phyloP scores from a whole-genome alignment of 2,888 invertebrate genomes.

The Melieria crassipennis region DNA sequence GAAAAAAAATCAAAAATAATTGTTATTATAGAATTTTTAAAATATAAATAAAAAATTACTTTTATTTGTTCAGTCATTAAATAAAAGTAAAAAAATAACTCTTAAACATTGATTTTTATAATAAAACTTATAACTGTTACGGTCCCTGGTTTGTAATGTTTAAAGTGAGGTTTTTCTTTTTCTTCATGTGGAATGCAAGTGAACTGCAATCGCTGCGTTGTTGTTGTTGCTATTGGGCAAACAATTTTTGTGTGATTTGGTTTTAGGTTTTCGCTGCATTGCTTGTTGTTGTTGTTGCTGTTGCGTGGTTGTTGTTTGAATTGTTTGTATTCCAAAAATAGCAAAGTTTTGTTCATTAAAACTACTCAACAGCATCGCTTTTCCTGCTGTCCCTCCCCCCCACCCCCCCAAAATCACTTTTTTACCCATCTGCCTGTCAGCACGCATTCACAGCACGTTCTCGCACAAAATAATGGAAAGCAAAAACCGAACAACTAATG shows the following conservation, averaged over 20 bases:
- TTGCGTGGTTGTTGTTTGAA: background rate
- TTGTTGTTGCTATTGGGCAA: background rate
- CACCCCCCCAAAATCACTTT: background rate
- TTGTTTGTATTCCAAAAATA: slow-evolving; percentile 14
- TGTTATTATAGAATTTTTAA: too few relatives aligned
- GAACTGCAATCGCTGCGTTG: too few relatives aligned
- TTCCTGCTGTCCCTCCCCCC: background rate
- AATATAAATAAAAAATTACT: too few relatives aligned
- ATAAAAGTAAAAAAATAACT: too few relatives aligned
- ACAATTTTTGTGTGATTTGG: slow-evolving; percentile 18
- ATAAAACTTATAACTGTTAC: too few relatives aligned
- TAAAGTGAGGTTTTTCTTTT: background rate
- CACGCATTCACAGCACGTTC: background rate
- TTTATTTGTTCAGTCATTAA: too few relatives aligned
- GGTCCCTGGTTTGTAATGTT: background rate
- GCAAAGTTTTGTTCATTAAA: slow-evolving; percentile 56
- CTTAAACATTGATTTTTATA: too few relatives aligned
- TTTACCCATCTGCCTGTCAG: background rate
- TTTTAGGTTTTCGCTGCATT: slow-evolving; percentile 24
- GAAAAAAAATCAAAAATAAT: too few relatives aligned
- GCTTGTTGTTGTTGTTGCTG: slow-evolving; percentile 48
- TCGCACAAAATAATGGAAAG: background rate
- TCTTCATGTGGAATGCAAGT: too few relatives aligned
- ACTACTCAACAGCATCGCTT: slow-evolving; percentile 43
- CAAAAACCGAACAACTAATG: background rate